Evolutionary conservation across 2,797 vertebrate genomes (phyloP).

Genomic region (Sebastes cheni): DNA sequence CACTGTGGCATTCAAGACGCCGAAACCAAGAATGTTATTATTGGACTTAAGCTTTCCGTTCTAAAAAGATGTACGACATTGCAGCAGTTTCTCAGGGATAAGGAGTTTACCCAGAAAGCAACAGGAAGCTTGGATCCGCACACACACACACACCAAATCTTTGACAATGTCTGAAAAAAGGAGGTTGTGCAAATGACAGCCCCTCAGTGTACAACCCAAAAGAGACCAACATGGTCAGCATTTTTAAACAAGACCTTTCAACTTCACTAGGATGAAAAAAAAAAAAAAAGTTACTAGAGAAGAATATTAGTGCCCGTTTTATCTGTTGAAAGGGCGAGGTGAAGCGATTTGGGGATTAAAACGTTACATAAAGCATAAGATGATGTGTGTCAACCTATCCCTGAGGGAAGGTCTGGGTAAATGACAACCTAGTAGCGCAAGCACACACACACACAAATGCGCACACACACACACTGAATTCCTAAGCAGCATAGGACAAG

Average conservation of each 20-base stretch:
- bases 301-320: background rate
- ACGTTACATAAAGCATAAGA: conserved; percentile 41
- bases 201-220: background rate
- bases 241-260: conserved; percentile 6
- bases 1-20: background rate
- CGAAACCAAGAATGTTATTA: background rate
- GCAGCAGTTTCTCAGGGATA: conserved; percentile 7
- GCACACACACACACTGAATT: conserved; percentile 19
- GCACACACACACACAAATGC: background rate
- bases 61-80: conserved; percentile 11
- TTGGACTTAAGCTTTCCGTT: background rate
- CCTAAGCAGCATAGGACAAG: conserved; percentile 37
- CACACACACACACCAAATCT: background rate
- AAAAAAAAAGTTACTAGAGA: background rate
- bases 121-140: background rate
- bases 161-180: background rate
- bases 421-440: conserved; percentile 55
- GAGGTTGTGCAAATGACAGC: background rate
- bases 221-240: background rate
- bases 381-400: conserved; percentile 48
- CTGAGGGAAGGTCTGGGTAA: conserved; percentile 57
- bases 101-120: background rate
- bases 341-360: conserved; percentile 46
- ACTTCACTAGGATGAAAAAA: background rate
- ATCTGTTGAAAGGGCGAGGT: conserved; percentile 20